These are phyloP conservation scores for Melieria crassipennis DNA, from an alignment of 2,888 invertebrate genomes.

Conservation along the genomic window DNA sequence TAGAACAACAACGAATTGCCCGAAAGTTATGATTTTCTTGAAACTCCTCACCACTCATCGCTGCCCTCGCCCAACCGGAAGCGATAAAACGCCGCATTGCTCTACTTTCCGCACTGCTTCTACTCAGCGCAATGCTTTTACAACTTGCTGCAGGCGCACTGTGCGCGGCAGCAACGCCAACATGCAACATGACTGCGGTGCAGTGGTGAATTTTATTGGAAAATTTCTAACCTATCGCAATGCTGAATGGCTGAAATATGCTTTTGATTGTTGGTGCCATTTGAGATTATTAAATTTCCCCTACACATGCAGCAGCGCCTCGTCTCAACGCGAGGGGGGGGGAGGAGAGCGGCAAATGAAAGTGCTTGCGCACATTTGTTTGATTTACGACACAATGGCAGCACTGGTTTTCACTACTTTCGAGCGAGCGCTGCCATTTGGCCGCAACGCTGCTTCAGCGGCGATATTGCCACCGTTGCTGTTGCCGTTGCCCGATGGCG, in stretches of 20 bases:
- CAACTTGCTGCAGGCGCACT: too few relatives aligned
- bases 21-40: too few relatives aligned
- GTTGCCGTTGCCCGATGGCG: not conserved
- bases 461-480: slow-evolving; percentile 1
- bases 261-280: slow-evolving; percentile 59
- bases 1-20: too few relatives aligned
- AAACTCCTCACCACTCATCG: too few relatives aligned
- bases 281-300: slow-evolving; percentile 54
- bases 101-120: too few relatives aligned
- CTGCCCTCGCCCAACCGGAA: too few relatives aligned
- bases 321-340: not conserved
- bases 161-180: not conserved
- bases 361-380: slow-evolving; percentile 22
- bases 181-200: not conserved
- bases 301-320: slow-evolving; percentile 7
- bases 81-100: too few relatives aligned
- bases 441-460: not conserved
- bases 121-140: too few relatives aligned
- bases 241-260: slow-evolving; percentile 55
- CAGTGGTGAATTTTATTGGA: slow-evolving; percentile 49
- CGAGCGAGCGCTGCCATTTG: not conserved
- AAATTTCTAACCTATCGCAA: slow-evolving; percentile 39
- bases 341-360: not conserved
- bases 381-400: slow-evolving; percentile 24
- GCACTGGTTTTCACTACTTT: slow-evolving; percentile 21